Conservation (phyloP, 2,797 vertebrate genomes). For the Dendrocincla tyrannina region DNA sequence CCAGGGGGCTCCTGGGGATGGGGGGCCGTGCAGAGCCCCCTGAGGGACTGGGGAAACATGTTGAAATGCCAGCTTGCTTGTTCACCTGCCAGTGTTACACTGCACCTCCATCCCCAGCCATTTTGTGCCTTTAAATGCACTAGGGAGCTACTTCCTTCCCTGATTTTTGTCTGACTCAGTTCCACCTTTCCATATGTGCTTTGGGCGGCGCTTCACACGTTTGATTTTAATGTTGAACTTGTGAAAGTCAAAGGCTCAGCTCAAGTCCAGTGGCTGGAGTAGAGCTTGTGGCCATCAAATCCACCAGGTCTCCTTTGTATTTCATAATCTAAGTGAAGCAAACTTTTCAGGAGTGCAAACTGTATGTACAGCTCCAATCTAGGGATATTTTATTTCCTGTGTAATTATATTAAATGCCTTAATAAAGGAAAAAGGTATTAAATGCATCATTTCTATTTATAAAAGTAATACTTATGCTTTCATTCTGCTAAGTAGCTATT, state of each 20-base stretch:
- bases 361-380: neutral
- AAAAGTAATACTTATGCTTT: conserved; percentile 8
- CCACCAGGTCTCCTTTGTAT: neutral
- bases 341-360: neutral
- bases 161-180: rapidly evolving
- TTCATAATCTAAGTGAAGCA: neutral
- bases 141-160: neutral
- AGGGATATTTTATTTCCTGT: neutral
- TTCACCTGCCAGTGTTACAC: neutral
- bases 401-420: neutral
- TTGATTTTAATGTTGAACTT: neutral
- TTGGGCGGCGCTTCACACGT: rapidly evolving
- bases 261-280: neutral
- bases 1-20: conserved; percentile 70
- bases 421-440: neutral
- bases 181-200: neutral
- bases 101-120: neutral
- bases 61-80: neutral
- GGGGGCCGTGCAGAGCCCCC: conserved; percentile 54
- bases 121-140: rapidly evolving
- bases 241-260: neutral
- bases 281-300: neutral
- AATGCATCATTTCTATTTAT: neutral
- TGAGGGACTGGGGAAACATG: conserved; percentile 27
- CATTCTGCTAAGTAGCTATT: conserved; percentile 10